phyloP scores from a whole-genome alignment of 2,888 invertebrate species.

The Rhaphigaster nebulosa region DNA sequence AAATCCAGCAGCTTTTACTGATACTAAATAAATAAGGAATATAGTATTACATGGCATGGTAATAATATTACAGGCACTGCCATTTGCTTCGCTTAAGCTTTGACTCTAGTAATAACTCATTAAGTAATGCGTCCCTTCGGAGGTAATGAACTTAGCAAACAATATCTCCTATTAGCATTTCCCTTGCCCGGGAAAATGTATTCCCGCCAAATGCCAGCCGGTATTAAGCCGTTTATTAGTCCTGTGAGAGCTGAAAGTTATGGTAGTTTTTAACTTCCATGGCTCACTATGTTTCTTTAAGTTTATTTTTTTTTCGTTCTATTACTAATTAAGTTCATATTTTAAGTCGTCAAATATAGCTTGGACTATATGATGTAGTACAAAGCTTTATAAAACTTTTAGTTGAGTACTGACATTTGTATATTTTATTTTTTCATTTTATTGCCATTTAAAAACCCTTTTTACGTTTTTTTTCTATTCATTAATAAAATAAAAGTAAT shows the following conservation, averaged over 20 bases:
- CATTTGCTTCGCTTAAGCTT: neutral
- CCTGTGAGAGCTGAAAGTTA: neutral
- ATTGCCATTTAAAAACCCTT: too few species aligned
- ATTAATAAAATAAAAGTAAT: too few species aligned
- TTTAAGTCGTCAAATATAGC: neutral
- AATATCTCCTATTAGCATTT: conserved; percentile 21
- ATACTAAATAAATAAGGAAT: neutral
- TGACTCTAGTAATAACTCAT: neutral
- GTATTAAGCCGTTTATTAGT: neutral
- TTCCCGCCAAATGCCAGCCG: conserved; percentile 32
- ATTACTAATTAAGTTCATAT: neutral
- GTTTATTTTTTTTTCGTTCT: too few species aligned
- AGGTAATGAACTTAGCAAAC: neutral
- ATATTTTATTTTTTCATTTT: too few species aligned
- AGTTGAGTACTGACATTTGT: too few species aligned
- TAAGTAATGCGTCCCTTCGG: neutral
- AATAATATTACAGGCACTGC: neutral
- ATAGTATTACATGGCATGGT: too few species aligned
- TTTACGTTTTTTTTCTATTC: too few species aligned
- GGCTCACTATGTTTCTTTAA: neutral
- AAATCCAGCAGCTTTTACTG: neutral
- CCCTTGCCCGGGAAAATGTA: conserved; percentile 10
- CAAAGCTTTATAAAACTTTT: neutral
- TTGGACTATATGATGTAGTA: too few species aligned
- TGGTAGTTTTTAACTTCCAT: neutral